These are phyloP conservation scores for Toxotes lorentzi DNA, from an alignment of 2,797 vertebrate genomes.

Conservation along the genomic window DNA sequence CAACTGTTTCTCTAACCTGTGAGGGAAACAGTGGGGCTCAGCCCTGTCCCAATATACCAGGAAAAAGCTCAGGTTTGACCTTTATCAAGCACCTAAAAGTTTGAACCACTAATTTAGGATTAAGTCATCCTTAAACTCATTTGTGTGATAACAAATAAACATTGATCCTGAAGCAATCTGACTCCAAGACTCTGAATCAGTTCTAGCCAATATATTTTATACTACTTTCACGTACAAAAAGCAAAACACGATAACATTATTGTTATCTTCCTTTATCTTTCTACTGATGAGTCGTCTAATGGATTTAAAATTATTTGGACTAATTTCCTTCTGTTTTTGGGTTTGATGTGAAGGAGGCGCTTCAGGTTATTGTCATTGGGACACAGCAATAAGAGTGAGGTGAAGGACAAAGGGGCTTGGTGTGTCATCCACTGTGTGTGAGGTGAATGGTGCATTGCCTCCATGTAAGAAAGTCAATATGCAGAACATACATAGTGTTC, in stretches of 20 bases:
- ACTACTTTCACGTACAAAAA: constrained; percentile 18
- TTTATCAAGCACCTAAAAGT: constrained; percentile 14
- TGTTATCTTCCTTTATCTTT: background rate
- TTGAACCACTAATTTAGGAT: constrained; percentile 24
- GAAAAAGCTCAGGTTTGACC: constrained; percentile 11
- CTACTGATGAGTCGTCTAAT: background rate
- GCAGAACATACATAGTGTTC: constrained; percentile 44
- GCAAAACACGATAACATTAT: background rate
- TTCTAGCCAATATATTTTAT: background rate
- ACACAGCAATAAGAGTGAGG: constrained; percentile 65
- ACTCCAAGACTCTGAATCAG: constrained; percentile 7
- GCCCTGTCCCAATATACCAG: constrained; percentile 76
- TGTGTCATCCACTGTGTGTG: constrained; percentile 56
- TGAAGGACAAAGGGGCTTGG: constrained; percentile 32
- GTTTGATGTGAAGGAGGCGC: constrained; percentile 3
- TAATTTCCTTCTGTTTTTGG: background rate
- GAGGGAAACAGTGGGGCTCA: constrained; percentile 67
- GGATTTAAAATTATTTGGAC: background rate
- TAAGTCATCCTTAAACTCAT: constrained; percentile 1
- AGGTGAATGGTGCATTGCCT: constrained; percentile 47
- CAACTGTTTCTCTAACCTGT: constrained; percentile 59
- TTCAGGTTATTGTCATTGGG: constrained; percentile 66
- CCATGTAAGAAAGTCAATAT: constrained; percentile 38
- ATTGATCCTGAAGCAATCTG: constrained; percentile 4
- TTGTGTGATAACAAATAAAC: background rate